Evolutionary conservation across 1,140 invertebrate species (phyloP), one percentile per base, ranked within the genome.

Genomic region (Drosophila serrata): DNA sequence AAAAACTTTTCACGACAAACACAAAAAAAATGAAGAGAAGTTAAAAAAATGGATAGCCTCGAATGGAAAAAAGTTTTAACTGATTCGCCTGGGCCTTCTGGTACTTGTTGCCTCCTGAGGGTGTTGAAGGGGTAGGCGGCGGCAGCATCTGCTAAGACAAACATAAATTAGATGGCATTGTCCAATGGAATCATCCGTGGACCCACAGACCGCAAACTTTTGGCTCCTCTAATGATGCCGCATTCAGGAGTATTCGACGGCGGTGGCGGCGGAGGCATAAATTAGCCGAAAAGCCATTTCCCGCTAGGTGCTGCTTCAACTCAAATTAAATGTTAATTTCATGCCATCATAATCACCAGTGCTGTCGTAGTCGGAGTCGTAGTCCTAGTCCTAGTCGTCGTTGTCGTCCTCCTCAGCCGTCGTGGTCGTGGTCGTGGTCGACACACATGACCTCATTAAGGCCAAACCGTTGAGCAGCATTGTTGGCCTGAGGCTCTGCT

Each of bases 291-390:
- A 82, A 68, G 67, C 58, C 69, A 72, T 72, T 69, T 65, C 64
- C 53, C 75, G 69, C 75, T 75, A 87, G 80, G 67, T 82, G 82
- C 61, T 82, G 76, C 69, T 63, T 87, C 82, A 79, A 79, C 84
- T 88, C 85, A 88, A 88, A 88, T 88, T 88, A 88, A 88, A 88
- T 88, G 84, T 88, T 88, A 90, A 88, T 88, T 88, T 88, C 84
- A 88, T 88, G 84, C 85, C 84, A 88, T 88, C 84, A 88, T 88
- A 88, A 88, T 88, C 84, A 88, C 84, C 79, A 74, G 63, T 60
- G 72, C 82, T 72, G 60, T 40, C 56, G 65, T n/a, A n/a, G n/a
- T 75, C 58, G 72, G 37, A 35, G 48, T 56, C 27, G 27, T 49
- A 22, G 57, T 49, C 33, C 19, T 62, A 29, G 31, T 53, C 27